Conservation (phyloP, 92 coral and sea anemone species). For the Heliopora coerulea region DNA sequence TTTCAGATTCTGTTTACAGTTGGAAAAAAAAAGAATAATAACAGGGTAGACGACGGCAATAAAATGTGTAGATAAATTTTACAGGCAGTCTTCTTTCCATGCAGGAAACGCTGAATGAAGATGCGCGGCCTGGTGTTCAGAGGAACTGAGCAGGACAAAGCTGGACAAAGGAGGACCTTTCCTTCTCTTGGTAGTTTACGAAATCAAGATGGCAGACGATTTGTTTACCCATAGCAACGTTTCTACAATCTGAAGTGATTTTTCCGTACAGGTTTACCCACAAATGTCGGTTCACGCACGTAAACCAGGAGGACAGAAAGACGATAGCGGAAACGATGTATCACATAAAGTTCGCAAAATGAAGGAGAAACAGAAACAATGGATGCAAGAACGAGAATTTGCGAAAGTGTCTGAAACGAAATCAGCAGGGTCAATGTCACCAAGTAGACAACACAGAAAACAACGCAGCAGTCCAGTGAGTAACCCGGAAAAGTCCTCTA, state of each 20-base stretch:
- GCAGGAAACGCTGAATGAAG: no score
- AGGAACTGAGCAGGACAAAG: no score
- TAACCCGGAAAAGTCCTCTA: constrained; percentile 30
- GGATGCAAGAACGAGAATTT: constrained; percentile 92
- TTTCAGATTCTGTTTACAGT: constrained; percentile 26
- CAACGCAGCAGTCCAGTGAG: constrained; percentile 22
- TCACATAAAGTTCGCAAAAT: constrained; percentile 80
- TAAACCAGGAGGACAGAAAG: constrained; percentile 46
- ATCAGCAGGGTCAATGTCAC: constrained; percentile 26
- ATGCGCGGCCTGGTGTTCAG: neutral
- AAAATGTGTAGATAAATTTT: no score
- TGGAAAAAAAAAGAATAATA: no score
- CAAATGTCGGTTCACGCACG: constrained; percentile 59
- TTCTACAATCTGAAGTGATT: neutral
- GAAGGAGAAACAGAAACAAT: constrained; percentile 78
- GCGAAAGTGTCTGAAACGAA: constrained; percentile 50
- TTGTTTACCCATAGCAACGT: constrained; percentile 29
- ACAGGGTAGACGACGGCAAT: no score
- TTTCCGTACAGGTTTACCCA: constrained; percentile 31
- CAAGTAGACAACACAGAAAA: constrained; percentile 26
- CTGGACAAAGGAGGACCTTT: no score
- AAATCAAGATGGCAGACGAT: constrained; percentile 62
- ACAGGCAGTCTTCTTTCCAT: no score
- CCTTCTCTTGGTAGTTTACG: no score
- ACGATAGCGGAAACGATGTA: constrained; percentile 55